A percentile compares a stretch with the other conserved stretches of the same genome.
Evolutionary conservation across 2,888 invertebrate genomes (phyloP).

Genomic region (Ferrisia virgata): DNA sequence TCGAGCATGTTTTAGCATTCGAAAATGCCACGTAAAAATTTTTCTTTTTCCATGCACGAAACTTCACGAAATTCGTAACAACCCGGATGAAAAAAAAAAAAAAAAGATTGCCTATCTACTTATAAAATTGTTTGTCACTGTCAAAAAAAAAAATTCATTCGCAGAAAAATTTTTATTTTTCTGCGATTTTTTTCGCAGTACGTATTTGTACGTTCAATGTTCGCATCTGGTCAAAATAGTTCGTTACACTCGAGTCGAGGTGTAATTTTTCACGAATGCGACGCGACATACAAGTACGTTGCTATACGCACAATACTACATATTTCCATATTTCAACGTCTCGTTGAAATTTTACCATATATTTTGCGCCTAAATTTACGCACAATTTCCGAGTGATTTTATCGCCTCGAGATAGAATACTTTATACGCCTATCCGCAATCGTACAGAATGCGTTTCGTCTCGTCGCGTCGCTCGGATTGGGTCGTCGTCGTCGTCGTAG

Average conservation of each 20-base stretch:
- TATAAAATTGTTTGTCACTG: not conserved
- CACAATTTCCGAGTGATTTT: not conserved
- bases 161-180: not conserved
- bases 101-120: not conserved
- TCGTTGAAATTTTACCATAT: not conserved
- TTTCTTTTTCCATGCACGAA: not conserved
- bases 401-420: not conserved
- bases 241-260: not conserved
- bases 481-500: too few relatives aligned
- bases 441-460: too few relatives aligned
- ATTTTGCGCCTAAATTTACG: not conserved
- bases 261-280: not conserved
- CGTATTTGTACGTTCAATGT: not conserved
- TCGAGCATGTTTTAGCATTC: not conserved
- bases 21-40: not conserved
- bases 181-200: not conserved
- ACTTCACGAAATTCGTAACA: not conserved
- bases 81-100: not conserved
- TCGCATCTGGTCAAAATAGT: not conserved
- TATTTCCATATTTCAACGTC: not conserved
- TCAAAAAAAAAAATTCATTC: not conserved
- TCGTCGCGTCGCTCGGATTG: too few relatives aligned
- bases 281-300: not conserved
- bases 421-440: too few relatives aligned
- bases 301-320: not conserved